phyloP scores from a whole-genome alignment of 1,140 invertebrate species.

The Halictus rubicundus region DNA sequence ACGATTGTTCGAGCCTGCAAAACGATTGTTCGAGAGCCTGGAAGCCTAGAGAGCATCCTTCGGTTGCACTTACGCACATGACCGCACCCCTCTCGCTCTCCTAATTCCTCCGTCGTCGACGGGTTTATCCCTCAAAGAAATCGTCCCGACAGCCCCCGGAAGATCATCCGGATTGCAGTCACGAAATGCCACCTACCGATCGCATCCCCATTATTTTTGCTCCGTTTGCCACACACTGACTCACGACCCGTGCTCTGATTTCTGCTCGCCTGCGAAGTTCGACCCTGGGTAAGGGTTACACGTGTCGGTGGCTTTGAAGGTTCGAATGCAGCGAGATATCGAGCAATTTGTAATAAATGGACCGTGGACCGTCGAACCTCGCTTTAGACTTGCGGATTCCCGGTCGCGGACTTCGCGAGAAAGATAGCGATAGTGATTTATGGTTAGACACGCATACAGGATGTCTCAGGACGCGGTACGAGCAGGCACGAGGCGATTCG shows the following conservation, averaged over 20 bases:
- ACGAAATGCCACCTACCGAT: conserved; percentile 34
- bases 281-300: background rate
- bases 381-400: too few relatives aligned
- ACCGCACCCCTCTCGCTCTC: conserved; percentile 20
- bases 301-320: background rate
- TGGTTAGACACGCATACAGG: too few relatives aligned
- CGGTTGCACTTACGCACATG: conserved; percentile 56
- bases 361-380: too few relatives aligned
- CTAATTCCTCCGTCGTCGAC: conserved; percentile 18
- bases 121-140: conserved; percentile 44
- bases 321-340: too few relatives aligned
- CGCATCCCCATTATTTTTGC: conserved; percentile 19
- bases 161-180: conserved; percentile 44
- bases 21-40: conserved; percentile 14
- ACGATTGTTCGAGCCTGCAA: conserved; percentile 70
- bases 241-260: background rate
- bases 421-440: too few relatives aligned
- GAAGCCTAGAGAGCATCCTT: conserved; percentile 61
- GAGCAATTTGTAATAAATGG: background rate
- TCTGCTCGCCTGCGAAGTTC: too few relatives aligned
- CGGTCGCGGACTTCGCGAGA: too few relatives aligned
- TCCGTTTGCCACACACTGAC: background rate
- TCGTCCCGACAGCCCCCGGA: conserved; percentile 7
- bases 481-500: too few relatives aligned
- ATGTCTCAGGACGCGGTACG: too few relatives aligned